A percentile compares a stretch with the other conserved stretches of the same genome.
Conservation (phyloP, 2,888 invertebrate species). For the Invenusta paracnida region DNA sequence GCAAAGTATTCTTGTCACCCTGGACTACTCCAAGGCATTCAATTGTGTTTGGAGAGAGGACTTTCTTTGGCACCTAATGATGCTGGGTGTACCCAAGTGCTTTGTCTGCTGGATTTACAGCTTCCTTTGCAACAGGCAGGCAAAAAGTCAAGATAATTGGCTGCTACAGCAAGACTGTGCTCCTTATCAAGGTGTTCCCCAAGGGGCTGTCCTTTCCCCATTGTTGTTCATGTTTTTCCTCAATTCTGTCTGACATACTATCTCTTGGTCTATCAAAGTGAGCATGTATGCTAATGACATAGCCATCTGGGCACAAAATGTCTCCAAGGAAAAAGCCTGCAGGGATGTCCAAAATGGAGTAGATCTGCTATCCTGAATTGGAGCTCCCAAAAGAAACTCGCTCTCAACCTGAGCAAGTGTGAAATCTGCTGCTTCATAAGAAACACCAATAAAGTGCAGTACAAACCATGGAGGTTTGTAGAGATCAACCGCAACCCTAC, state of each 20-base stretch:
- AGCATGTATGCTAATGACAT: background rate
- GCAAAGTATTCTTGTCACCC: background rate
- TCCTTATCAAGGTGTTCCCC: background rate
- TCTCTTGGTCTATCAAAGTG: background rate
- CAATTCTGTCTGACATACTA: background rate
- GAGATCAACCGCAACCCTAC: background rate
- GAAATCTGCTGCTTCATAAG: background rate
- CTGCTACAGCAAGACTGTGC: background rate
- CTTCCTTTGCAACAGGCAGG: background rate
- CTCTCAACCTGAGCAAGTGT: background rate
- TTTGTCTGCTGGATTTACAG: background rate
- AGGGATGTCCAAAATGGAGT: background rate
- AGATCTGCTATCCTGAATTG: background rate
- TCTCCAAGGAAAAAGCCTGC: background rate
- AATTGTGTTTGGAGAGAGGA: slow-evolving; percentile 3
- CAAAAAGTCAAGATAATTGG: no score
- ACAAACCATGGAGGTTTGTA: background rate
- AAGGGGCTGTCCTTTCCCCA: background rate
- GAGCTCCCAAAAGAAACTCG: background rate
- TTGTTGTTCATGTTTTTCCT: slow-evolving; percentile 3
- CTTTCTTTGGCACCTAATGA: background rate
- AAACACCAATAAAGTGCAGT: background rate
- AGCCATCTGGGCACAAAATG: background rate
- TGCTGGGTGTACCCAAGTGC: background rate
- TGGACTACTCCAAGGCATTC: slow-evolving; percentile 11